Evolutionary conservation across 1,140 invertebrate species (phyloP), one percentile per base, ranked within the genome.

Genomic region (Zelostemma sp.): DNA sequence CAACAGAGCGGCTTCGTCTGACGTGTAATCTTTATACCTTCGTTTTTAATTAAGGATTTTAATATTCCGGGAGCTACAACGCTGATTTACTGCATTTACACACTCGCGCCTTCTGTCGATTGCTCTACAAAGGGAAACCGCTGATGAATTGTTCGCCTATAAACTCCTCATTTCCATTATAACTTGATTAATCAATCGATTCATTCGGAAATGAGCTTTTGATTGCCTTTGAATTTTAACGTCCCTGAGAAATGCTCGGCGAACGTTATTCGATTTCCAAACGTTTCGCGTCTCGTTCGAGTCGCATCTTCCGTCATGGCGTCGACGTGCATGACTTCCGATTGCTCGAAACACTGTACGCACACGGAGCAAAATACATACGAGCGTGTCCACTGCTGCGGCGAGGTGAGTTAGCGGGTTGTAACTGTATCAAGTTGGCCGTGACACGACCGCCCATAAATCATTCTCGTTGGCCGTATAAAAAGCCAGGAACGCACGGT

Each of bases 381-480:
- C 61, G 46, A 48, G 33, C 25, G 11, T 49, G 56, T 51, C 18
- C 57, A 59, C 41, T 48, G 58, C 31, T 62, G 63, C 38, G 55
- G 59, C 63, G 74, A 78, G 74, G 67, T 74, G 74, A 82, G 74
- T 82, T 80, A 80, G 77, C 77, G 74, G 74, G 72, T 83, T 82
- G 80, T 83, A 83, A 84, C 79, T 81, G 79, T 80, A 83, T 83
- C 78, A 83, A 82, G 78, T 82, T 82, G 76, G 77, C 80, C 77
- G 77, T 81, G 80, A 83, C 81, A 81, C 75, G 79, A 80, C 60
- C 73, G 62, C 63, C 75, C 80, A 80, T 84, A 83, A 84, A 84
- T 83, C 81, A 84, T 73, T 78, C 60, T 58, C 50, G 58, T 64
- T 63, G 63, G 62, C 49, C 60, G 67, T 71, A 72, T 64, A 70